Base-by-base conservation (phyloP, 2,113 vertebrate genomes). In the Hoplias malabaricus region DNA sequence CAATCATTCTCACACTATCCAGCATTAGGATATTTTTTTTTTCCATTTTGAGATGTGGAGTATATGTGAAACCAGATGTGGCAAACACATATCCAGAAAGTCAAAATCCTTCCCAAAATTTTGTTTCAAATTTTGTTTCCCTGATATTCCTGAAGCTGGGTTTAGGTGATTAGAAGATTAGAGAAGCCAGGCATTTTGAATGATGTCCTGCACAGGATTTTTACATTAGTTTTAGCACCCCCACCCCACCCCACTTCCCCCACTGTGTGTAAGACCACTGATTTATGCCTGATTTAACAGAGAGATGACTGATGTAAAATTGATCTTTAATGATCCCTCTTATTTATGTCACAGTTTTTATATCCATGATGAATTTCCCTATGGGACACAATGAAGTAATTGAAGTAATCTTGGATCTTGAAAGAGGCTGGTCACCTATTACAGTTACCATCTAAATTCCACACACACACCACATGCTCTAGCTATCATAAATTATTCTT, bases 1-100 rank as follows among this genome's bases (percentile, higher is more conserved):
- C 29, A 62, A 82, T 79, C 76, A 79, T 70, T 70, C 31, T 57
- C 29, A 48, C 71, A 70, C 65, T 46, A 14, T n/a, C 54, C 66
- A 50, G 42, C 31, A 16, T 69, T 50, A 50, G 25, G 36, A 27
- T 27, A 1, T 33, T 21, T 21, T 38, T 53, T 2, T 46, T 46
- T 29, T 36, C 2, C 0, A 48, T 4, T 31, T 48, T 19, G 21
- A 67, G 4, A 31, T n/a, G 9, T 16, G 9, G 19, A 50, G 46
- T 50, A 21, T 53, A 2, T 53, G 21, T 53, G 48, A 0, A 53
- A 23, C 42, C n/a, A n/a, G n/a, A n/a, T n/a, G n/a, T n/a, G n/a
- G n/a, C n/a, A n/a, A n/a, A n/a, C n/a, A n/a, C n/a, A n/a, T n/a
- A n/a, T n/a, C n/a, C n/a, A n/a, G n/a, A n/a, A n/a, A n/a, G n/a